These are phyloP conservation scores for Pheosia tremula DNA, from an alignment of 2,888 invertebrate species.

Conservation along the genomic window DNA sequence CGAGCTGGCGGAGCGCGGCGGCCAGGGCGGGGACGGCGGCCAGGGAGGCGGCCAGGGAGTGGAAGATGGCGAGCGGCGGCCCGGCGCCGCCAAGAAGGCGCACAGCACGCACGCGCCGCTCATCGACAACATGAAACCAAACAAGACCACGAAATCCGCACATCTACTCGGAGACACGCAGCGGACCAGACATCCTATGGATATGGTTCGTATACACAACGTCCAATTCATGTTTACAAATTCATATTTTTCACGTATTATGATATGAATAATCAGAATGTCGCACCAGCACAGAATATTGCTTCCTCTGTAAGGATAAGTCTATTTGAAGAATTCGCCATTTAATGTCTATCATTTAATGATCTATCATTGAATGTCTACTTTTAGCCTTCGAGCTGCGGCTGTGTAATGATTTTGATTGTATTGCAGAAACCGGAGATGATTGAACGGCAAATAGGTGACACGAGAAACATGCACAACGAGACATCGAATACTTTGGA, in stretches of 20 bases:
- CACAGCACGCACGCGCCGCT: constrained; percentile 68
- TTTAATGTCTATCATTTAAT: no score
- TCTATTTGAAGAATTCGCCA: background rate
- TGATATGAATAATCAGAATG: no score
- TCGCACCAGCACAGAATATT: no score
- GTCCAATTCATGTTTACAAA: no score
- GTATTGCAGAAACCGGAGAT: constrained; percentile 65
- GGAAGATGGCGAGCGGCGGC: constrained; percentile 12
- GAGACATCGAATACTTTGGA: constrained; percentile 43
- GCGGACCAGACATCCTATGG: constrained; percentile 18
- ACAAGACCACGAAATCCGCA: constrained; percentile 73
- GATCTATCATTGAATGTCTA: no score
- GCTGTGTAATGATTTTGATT: background rate
- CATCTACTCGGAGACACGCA: constrained; percentile 64
- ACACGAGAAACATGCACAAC: constrained; percentile 55
- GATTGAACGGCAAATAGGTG: constrained; percentile 75
- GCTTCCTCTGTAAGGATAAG: no score
- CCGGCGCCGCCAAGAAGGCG: constrained; percentile 65
- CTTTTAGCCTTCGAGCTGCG: no score
- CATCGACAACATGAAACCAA: constrained; percentile 48
- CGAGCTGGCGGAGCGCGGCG: background rate
- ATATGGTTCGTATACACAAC: background rate
- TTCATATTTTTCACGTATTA: no score
- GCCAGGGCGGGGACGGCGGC: no score
- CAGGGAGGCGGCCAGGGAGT: no score